phyloP scores from a whole-genome alignment of 2,888 invertebrate species.

The Hirtodrosophila trivittata region DNA sequence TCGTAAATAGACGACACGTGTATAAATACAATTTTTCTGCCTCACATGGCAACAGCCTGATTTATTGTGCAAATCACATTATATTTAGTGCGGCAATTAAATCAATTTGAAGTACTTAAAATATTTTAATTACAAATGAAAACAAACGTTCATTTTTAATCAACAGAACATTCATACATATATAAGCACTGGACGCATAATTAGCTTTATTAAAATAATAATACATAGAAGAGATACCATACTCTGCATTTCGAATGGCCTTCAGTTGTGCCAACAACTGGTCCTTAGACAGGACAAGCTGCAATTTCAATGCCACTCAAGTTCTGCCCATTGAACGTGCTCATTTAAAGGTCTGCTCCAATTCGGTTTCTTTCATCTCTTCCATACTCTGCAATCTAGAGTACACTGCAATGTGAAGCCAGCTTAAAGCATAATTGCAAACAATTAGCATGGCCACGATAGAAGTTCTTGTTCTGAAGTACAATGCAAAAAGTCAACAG shows the following conservation, averaged over 20 bases:
- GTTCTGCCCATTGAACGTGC: slow-evolving; percentile 37
- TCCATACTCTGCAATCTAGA: slow-evolving; percentile 37
- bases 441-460: slow-evolving; percentile 65
- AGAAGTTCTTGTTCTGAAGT: slow-evolving; percentile 9
- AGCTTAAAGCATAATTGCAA: slow-evolving; percentile 76
- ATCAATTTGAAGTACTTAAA: too few relatives aligned
- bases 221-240: too few relatives aligned
- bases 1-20: slow-evolving; percentile 8
- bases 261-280: slow-evolving; percentile 6
- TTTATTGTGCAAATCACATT: too few relatives aligned
- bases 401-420: slow-evolving; percentile 38
- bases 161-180: too few relatives aligned
- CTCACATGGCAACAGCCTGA: slow-evolving; percentile 13
- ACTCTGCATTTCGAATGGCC: too few relatives aligned
- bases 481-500: neutral
- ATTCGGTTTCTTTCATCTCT: slow-evolving; percentile 32
- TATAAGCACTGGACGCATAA: too few relatives aligned
- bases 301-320: slow-evolving; percentile 31
- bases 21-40: neutral
- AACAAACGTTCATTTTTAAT: too few relatives aligned
- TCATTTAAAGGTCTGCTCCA: slow-evolving; percentile 42
- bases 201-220: too few relatives aligned
- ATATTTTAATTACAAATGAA: too few relatives aligned
- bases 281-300: slow-evolving; percentile 23
- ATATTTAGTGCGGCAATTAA: too few relatives aligned